Evolutionary conservation across 2,797 vertebrate genomes (phyloP), one percentile per base, ranked within the genome.

Genomic region (Coracias cyanogaster): DNA sequence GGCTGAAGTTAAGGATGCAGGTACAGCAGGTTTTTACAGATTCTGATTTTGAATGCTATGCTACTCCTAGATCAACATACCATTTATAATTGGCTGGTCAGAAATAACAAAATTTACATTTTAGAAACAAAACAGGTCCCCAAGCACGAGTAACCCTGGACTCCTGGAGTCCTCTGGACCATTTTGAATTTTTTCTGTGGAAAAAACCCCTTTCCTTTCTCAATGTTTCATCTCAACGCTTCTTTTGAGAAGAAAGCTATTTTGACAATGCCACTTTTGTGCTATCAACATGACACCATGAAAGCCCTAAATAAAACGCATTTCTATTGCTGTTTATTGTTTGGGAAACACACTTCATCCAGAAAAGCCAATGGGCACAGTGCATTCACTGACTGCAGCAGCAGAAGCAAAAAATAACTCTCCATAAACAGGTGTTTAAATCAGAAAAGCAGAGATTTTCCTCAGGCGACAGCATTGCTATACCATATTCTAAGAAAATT

Each of bases 271-370:
- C 79, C 2, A 58, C 67, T 86, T 78, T 28, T 62, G 41, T 79
- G 41, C 80, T 92, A 46, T 65, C 51, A 80, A 86, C 72, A 39
- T 6, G 33, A 86, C 28, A 82, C 24, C 61, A 70, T n/a, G 69
- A 79, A 69, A 86, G n/a, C 49, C 66, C 31, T 54, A 76, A 71
- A 45, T 29, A 86, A 91, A 94, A 80, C 43, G 26, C 17, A 35
- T 67, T 95, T 84, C 20, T 89, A 29, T 61, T 82, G 61, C 66
- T 82, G 39, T 74, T 45, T 69, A 82, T 84, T 93, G 89, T 90
- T 78, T 90, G 22, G 54, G 66, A 88, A 91, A 66, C 5, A 18
- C 18, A 74, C 46, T 90, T 94, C 52, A 58, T 90, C 82, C 60
- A 39, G 28, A 52, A 94, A 93, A 77, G 29, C 8, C n/a, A 66